Evolutionary conservation across 1,140 invertebrate species (phyloP).

Genomic region (Drosophila nigrodunni): DNA sequence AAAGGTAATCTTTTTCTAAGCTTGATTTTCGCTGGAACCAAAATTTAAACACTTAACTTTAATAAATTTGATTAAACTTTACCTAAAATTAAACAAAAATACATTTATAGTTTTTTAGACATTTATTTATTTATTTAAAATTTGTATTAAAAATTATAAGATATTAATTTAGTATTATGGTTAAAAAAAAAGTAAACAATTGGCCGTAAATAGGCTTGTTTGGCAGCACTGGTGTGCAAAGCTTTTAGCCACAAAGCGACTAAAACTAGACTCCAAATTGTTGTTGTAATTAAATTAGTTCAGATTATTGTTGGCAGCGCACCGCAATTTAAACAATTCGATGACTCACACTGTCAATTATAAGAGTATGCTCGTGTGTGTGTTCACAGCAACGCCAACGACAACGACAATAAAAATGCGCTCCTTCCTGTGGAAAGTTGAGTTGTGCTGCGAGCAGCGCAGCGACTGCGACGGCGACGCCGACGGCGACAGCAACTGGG

Average conservation of each 20-base stretch:
- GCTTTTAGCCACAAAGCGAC: no score
- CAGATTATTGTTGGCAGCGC: conserved; percentile 25
- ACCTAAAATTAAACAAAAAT: no score
- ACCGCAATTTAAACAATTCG: conserved; percentile 31
- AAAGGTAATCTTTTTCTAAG: no score
- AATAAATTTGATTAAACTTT: no score
- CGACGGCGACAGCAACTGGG: conserved; percentile 7
- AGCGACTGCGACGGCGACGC: conserved; percentile 9
- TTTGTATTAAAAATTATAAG: no score
- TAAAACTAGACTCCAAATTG: neutral
- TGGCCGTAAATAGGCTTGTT: conserved; percentile 4
- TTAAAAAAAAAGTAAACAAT: neutral
- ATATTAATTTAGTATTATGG: no score
- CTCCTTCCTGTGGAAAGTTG: conserved; percentile 48
- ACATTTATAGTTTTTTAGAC: no score
- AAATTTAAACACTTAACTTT: no score
- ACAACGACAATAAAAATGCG: neutral
- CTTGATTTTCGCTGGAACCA: no score
- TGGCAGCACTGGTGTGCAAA: no score
- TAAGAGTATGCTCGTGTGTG: conserved; percentile 31
- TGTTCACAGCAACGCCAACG: neutral
- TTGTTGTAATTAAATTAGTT: conserved; percentile 48
- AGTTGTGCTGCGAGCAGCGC: conserved; percentile 47
- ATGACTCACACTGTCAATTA: conserved; percentile 17
- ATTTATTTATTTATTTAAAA: no score